These are phyloP conservation scores for Capricornis sumatraensis DNA, from an alignment of 2,113 vertebrate genomes.

Conservation along the genomic window DNA sequence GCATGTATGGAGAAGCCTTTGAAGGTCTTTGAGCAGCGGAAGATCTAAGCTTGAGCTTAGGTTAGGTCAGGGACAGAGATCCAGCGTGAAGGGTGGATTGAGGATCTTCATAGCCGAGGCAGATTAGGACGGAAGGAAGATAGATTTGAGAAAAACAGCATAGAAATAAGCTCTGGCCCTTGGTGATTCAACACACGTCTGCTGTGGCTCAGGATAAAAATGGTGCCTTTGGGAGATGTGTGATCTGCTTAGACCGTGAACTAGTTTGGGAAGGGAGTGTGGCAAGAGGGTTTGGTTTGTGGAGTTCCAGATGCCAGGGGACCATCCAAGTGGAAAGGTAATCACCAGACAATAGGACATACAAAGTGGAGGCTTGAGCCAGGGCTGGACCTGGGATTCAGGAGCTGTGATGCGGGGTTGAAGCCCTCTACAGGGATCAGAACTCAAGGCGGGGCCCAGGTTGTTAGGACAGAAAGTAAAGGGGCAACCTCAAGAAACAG, in stretches of 20 bases:
- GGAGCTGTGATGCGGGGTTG: not conserved
- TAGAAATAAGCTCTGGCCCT: not conserved
- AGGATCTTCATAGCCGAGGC: not conserved
- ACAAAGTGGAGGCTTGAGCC: not conserved
- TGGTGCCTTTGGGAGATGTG: not conserved
- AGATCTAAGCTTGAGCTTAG: no score
- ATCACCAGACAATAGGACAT: constrained; percentile 11
- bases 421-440: not conserved
- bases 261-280: not conserved
- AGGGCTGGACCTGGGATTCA: not conserved
- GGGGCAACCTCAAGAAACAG: not conserved
- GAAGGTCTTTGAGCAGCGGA: not conserved
- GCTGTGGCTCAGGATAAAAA: not conserved
- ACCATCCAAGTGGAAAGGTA: constrained; percentile 13
- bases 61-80: not conserved
- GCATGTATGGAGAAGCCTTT: not conserved
- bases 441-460: rapidly evolving
- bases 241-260: not conserved
- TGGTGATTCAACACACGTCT: rapidly evolving
- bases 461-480: not conserved
- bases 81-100: not conserved
- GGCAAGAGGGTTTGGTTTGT: not conserved
- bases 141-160: not conserved
- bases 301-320: not conserved
- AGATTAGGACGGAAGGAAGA: not conserved